Percentiles rank a stretch among this genome's conserved stretches.
phyloP scores from a whole-genome alignment of 2,797 vertebrate species.

The Tiaroga cobitis region DNA sequence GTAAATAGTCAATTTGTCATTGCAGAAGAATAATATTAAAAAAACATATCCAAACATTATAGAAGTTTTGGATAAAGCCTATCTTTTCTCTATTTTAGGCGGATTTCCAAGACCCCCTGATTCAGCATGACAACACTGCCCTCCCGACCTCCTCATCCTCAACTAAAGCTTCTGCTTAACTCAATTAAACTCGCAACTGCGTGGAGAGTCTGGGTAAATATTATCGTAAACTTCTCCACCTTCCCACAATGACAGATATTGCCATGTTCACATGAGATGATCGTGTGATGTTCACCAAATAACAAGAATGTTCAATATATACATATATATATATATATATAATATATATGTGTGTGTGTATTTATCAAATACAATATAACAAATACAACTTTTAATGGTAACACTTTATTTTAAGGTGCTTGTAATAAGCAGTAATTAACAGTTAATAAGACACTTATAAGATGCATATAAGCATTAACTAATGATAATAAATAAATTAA shows the following conservation, averaged over 20 bases:
- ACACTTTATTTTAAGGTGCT: too few relatives aligned
- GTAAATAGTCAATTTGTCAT: background rate
- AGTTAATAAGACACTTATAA: too few relatives aligned
- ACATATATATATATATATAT: too few relatives aligned
- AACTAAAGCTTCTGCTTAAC: slow-evolving; percentile 73
- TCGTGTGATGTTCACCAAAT: background rate
- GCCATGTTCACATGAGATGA: slow-evolving; percentile 20
- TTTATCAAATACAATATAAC: too few relatives aligned
- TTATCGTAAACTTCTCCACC: slow-evolving; percentile 76
- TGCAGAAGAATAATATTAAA: background rate
- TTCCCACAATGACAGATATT: slow-evolving; percentile 21
- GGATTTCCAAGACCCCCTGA: slow-evolving; percentile 1
- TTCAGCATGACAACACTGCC: background rate
- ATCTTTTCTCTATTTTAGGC: background rate
- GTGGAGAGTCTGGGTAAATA: slow-evolving; percentile 72
- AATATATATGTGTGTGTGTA: too few relatives aligned
- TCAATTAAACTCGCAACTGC: slow-evolving; percentile 76
- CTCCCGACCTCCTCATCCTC: slow-evolving; percentile 70
- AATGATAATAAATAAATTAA: too few relatives aligned
- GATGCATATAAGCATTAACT: too few relatives aligned
- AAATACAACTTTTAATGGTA: too few relatives aligned
- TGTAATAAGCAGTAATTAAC: too few relatives aligned
- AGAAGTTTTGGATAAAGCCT: background rate
- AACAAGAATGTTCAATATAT: background rate
- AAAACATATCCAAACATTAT: background rate